These are phyloP conservation scores for Rhinoptilus africanus DNA, from an alignment of 2,113 vertebrate species.

Conservation along the genomic window DNA sequence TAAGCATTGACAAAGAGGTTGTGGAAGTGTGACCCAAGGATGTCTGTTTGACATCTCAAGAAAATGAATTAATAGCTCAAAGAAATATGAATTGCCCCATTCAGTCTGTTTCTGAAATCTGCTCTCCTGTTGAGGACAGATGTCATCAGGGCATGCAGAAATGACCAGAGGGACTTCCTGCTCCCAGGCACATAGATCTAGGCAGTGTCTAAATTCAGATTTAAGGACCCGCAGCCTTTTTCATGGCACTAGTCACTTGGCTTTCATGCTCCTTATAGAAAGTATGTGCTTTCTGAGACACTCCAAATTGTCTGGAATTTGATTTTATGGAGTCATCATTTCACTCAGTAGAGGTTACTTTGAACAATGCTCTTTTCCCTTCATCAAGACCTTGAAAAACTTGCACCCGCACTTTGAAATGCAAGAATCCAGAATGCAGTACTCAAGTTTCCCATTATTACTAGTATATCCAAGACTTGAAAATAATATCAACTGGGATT, in stretches of 20 bases:
- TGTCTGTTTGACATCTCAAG: neutral
- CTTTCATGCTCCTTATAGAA: neutral
- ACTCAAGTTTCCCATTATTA: neutral
- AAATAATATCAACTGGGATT: neutral
- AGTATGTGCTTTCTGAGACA: neutral
- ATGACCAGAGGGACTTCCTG: neutral
- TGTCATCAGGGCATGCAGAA: neutral
- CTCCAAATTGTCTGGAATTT: neutral
- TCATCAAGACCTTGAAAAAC: neutral
- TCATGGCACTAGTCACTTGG: neutral
- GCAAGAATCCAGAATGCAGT: neutral
- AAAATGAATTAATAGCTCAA: neutral
- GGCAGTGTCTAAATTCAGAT: neutral
- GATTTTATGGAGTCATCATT: neutral
- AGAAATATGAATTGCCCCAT: neutral
- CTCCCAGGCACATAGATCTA: neutral
- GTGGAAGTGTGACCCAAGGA: neutral
- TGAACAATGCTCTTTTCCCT: neutral
- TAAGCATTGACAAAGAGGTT: neutral
- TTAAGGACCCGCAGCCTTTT: neutral
- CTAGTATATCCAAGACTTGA: neutral
- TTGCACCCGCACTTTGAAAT: neutral
- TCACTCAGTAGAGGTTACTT: neutral
- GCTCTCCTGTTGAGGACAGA: neutral
- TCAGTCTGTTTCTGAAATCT: neutral